phyloP scores from a whole-genome alignment of 2,797 vertebrate genomes.

The Arctocebus calabarensis region DNA sequence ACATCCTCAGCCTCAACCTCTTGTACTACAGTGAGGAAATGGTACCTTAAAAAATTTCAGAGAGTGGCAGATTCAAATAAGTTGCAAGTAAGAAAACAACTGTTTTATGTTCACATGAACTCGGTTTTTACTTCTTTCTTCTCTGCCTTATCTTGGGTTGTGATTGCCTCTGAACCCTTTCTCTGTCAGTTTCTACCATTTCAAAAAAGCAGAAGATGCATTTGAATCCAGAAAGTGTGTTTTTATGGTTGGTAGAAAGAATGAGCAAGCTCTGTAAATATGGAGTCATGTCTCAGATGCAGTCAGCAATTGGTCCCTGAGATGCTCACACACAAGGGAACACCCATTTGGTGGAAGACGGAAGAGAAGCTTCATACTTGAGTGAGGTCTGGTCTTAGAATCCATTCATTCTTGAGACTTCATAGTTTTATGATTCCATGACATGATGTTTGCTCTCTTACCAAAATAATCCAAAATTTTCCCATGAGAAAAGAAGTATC shows the following conservation, averaged over 20 bases:
- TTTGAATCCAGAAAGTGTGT: neutral
- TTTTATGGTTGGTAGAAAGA: neutral
- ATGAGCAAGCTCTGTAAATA: neutral
- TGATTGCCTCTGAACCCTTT: neutral
- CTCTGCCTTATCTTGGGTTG: neutral
- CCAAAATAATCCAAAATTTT: constrained; percentile 7
- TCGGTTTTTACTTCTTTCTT: neutral
- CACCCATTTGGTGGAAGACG: neutral
- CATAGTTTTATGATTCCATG: constrained; percentile 12
- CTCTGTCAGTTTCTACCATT: neutral
- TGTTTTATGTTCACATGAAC: neutral
- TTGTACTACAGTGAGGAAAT: neutral
- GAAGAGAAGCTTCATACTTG: neutral
- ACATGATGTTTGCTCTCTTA: constrained; percentile 49
- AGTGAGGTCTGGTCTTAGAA: neutral
- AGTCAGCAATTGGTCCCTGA: neutral
- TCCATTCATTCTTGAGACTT: neutral
- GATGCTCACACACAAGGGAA: neutral
- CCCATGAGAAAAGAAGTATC: neutral
- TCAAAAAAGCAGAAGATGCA: neutral
- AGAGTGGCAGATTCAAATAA: neutral
- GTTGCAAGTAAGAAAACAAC: neutral
- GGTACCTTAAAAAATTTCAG: neutral
- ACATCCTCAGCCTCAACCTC: no score
- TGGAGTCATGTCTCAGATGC: neutral